These are phyloP conservation scores for Scotopteryx bipunctaria DNA, from an alignment of 2,888 invertebrate species.

Conservation along the genomic window DNA sequence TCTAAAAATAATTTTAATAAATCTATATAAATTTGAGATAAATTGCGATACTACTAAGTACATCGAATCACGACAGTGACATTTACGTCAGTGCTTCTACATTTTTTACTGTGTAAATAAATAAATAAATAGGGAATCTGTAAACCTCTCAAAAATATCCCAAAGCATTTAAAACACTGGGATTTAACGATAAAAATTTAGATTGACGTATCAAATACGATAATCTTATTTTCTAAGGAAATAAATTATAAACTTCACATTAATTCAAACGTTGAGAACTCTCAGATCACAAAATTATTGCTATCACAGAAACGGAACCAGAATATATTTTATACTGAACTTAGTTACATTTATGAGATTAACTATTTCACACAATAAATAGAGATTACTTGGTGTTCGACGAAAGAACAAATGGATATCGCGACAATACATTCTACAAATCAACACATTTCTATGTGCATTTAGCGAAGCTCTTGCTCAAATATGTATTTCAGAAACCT, in stretches of 20 bases:
- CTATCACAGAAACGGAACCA: slow-evolving; percentile 38
- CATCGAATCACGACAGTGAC: background rate
- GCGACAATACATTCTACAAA: background rate
- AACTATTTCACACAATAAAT: background rate
- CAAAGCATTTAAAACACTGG: slow-evolving; percentile 21
- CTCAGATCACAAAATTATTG: slow-evolving; percentile 32
- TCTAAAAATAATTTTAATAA: too few species aligned
- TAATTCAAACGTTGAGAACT: slow-evolving; percentile 15
- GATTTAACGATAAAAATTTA: slow-evolving; percentile 16
- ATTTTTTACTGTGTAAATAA: background rate
- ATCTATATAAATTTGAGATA: too few species aligned
- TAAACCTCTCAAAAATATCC: slow-evolving; percentile 12
- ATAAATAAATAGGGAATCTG: slow-evolving; percentile 26
- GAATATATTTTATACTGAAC: slow-evolving; percentile 18
- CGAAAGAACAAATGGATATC: slow-evolving; percentile 6
- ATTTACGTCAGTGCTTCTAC: background rate
- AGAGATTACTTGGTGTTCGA: slow-evolving; percentile 7
- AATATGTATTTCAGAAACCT: too few species aligned
- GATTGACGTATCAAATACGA: slow-evolving; percentile 32
- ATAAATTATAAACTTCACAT: slow-evolving; percentile 16
- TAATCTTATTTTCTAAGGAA: slow-evolving; percentile 12
- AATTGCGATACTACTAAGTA: too few species aligned
- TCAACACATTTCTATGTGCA: too few species aligned
- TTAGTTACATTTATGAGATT: slow-evolving; percentile 3
- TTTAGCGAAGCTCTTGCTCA: too few species aligned